Base-by-base conservation (phyloP, 2,888 invertebrate genomes). In the Athripsodes cinereus region DNA sequence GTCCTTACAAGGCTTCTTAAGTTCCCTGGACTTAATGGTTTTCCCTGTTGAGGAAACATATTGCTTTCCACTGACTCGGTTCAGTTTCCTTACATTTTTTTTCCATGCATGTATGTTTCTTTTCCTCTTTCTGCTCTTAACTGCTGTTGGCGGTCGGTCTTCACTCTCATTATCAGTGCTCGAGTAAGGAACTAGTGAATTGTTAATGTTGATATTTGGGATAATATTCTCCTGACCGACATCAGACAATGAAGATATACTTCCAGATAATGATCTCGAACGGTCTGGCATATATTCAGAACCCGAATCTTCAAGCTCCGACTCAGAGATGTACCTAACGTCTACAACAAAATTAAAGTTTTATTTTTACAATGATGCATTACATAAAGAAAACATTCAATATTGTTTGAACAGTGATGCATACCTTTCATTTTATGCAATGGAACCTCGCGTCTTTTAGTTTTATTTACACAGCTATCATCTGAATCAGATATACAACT, bases 1-100 rank as follows among this genome's bases (percentile, higher is more conserved):
- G 51, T 51, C 51, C 22, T 22, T 26, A 51, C 51, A 51, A 11
- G 51, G 31, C 31, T 22, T 22, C 21, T 26, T 51, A n/a, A 51
- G 21, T 51, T 51, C 21, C 16, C 31, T 51, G 16, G 26, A 16
- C 16, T 22, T 51, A 3, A 51, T 16, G 51, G 8, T 26, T 51
- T 51, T 51, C 16, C 51, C 51, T 26, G 51, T 51, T 51, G 51
- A 51, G 51, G 51, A 51, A 26, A 51, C 16, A 11, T 51, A 51
- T 21, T 51, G 51, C 31, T 51, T 51, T 26, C 51, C 51, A 11
- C 31, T 51, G 18, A 26, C 51, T 51, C 51, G 51, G 26, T 51
- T 22, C n/a, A 26, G n/a, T 51, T 51, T 51, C 31, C 51, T 22
- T 51, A 51, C 18, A 51, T 51, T 51, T 51, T 51, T 51, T 8